Percentiles rank a stretch among this genome's conserved stretches.
phyloP scores from a whole-genome alignment of 2,113 vertebrate species.

The Corydoras sp. region DNA sequence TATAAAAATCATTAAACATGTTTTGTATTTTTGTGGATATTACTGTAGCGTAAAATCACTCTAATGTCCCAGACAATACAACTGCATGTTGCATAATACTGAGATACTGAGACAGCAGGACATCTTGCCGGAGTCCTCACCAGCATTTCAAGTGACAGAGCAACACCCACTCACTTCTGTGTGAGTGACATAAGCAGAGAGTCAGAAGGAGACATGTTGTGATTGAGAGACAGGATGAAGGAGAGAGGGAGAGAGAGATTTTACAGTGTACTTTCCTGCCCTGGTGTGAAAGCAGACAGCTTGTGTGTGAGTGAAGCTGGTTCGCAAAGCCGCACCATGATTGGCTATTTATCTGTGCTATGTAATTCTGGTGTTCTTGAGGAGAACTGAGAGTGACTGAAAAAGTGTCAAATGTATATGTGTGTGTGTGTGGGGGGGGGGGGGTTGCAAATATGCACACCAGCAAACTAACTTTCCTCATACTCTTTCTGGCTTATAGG shows the following conservation, averaged over 20 bases:
- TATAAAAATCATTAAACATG: too few species aligned
- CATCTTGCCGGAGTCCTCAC: conserved; percentile 15
- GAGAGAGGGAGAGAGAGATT: conserved; percentile 12
- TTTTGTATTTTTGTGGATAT: neutral
- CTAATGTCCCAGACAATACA: neutral
- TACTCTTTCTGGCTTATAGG: too few species aligned
- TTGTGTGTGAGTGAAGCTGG: conserved; percentile 13
- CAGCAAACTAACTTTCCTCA: too few species aligned
- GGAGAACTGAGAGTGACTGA: conserved; percentile 17
- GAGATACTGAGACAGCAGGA: conserved; percentile 18
- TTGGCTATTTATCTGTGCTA: neutral
- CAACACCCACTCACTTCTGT: conserved; percentile 33
- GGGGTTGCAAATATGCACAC: too few species aligned
- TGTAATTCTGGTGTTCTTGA: conserved; percentile 29
- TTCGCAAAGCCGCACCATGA: neutral
- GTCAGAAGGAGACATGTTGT: neutral
- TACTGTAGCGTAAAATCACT: neutral
- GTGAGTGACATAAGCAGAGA: conserved; percentile 29
- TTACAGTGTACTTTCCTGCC: too few species aligned
- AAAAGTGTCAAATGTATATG: conserved; percentile 15
- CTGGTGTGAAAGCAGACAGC: conserved; percentile 1
- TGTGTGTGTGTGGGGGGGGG: conserved; percentile 20
- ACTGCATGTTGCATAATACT: conserved; percentile 14
- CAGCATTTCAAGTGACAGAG: conserved; percentile 12
- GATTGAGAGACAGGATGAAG: conserved; percentile 10